Conservation (phyloP, 2,113 vertebrate species). For the Trachemys scripta region DNA sequence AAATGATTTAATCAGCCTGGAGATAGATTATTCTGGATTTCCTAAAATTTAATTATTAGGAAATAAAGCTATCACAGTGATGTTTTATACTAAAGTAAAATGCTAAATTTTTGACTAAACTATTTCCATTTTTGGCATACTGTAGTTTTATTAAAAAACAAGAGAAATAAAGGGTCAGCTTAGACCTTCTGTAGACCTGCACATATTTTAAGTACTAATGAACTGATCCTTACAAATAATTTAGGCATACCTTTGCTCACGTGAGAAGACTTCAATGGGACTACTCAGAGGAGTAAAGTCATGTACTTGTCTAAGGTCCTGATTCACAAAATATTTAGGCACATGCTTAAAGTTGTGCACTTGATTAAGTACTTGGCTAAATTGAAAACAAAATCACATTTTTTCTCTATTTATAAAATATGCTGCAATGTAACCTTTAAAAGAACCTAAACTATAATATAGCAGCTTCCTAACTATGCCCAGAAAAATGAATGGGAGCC, state of each 20-base stretch:
- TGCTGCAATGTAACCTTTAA: neutral
- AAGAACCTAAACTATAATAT: neutral
- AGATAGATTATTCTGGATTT: constrained; percentile 28
- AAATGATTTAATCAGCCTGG: constrained; percentile 35
- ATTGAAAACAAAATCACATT: neutral
- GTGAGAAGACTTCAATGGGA: neutral
- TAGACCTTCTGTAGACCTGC: neutral
- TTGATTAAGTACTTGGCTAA: neutral
- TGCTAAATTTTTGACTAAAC: constrained; percentile 35
- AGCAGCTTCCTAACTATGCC: neutral
- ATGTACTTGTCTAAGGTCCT: neutral
- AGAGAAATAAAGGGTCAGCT: neutral
- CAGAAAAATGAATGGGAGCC: neutral
- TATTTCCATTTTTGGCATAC: constrained; percentile 9
- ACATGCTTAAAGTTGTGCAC: neutral
- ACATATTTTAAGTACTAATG: neutral
- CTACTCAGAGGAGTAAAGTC: neutral
- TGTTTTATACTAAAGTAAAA: constrained; percentile 58
- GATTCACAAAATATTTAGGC: neutral
- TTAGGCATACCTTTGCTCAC: neutral
- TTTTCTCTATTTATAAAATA: neutral
- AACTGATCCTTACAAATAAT: neutral
- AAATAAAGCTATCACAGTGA: constrained; percentile 57
- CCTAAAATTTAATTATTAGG: constrained; percentile 42
- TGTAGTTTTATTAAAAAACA: neutral